Evolutionary conservation across 2,888 invertebrate species (phyloP), one percentile per base, ranked within the genome.

Genomic region (Sturmia bella): DNA sequence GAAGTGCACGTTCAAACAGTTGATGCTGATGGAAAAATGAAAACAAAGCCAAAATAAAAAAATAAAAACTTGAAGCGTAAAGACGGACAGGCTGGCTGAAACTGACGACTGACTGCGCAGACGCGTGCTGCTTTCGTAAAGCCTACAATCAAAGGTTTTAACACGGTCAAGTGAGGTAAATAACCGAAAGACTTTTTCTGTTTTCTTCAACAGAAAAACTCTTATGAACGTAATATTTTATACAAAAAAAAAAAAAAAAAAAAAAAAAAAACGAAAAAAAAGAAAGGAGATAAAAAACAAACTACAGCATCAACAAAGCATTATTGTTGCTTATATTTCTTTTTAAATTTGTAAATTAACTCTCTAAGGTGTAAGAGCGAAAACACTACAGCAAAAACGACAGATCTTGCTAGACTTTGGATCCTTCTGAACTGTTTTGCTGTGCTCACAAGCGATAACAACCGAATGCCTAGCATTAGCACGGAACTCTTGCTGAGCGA

Each of bases 51-150:
- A 27, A 39, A 32, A 27, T 39, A 32, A 50, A 6, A 50, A 39
- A 0, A n/a, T 24, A n/a, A 43, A 52, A 17, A 27, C 15, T 24
- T 56, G 24, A 13, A 45, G 15, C 45, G n/a, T 7, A 56, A 56
- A 37, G 48, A 64, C 32, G 32, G 6, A 32, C 32, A 7, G 32
- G 9, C 32, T 3, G 32, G 9, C 32, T 6, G 32, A 32, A 9
- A 32, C 32, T 3, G 32, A 32, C 32, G 32, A 56, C 45, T 64
- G 45, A 64, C 27, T 27, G 73, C 43, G 37, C 69, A 61, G 74
- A 74, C 82, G 78, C 82, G 82, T 82, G 82, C 81, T 77, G 41
- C 56, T 66, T 66, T 50, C 68, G 59, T 76, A 68, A 81, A 75
- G 78, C 69, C 74, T 70, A 66, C 78, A 70, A 78, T 78, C 78